Evolutionary conservation across 2,113 vertebrate species (phyloP), one percentile per base, ranked within the genome.

Genomic region (Hymenochirus boettgeri): DNA sequence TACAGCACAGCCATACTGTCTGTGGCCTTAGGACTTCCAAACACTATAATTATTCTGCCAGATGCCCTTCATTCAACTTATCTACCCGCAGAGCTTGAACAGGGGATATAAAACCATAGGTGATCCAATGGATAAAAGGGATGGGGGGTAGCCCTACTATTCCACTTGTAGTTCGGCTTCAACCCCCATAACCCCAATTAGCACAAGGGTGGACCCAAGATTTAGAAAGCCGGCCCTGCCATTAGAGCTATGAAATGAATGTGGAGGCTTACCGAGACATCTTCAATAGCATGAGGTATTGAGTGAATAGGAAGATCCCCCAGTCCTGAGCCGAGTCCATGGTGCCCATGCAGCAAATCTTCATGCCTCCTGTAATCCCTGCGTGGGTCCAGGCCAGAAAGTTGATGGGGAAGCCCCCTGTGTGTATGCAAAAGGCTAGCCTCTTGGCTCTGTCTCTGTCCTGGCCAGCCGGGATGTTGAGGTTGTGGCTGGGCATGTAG

Each of bases 221-320:
- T 12, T n/a, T 35, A 13, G 33, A 35, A 7, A 35, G 8, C 31
- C 33, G 4, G 33, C 33, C 7, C 15, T 35, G 29, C 5, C 29
- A 5, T 31, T 31, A 31, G 29, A 5, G 29, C 10, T 31, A 31
- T 35, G 8, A 13, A 8, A 2, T 4, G 33, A 2, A 35, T 35
- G n/a, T 35, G 7, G 15, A 35, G 33, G 71, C 86, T 92, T 90
- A 97, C 96, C 96, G 95, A 92, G 70, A 98, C 95, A 60, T 98
- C 95, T 82, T 98, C 96, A 87, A 98, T 89, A 82, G 93, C 88
- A 82, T 98, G 96, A 89, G 92, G 92, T 92, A 97, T 93, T 87
- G 93, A 93, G 82, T 98, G 96, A 76, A 97, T 90, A 67, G 90
- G 85, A 77, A 96, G 85, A 76, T 97, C 96, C 70, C 93, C 92